Evolutionary conservation across 2,113 vertebrate species (phyloP).

Genomic region (Cavia aperea): DNA sequence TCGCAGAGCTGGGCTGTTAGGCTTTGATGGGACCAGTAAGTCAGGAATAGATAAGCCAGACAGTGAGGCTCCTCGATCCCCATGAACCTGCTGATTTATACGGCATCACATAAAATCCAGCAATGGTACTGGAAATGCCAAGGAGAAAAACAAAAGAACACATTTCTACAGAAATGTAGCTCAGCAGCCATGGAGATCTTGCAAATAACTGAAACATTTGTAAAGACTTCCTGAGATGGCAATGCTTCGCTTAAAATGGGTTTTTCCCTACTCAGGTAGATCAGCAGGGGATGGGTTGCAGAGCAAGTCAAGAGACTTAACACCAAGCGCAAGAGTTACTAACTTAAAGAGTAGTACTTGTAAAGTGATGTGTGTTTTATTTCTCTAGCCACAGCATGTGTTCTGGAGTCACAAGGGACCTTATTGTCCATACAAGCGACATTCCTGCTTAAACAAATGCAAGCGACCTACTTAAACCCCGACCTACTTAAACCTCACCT

Average conservation of each 20-base stretch:
- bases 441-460: background rate
- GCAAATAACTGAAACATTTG: constrained; percentile 6
- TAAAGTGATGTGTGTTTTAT: background rate
- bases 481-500: background rate
- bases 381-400: background rate
- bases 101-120: background rate
- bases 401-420: background rate
- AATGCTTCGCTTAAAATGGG: background rate
- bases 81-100: background rate
- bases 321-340: background rate
- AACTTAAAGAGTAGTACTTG: background rate
- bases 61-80: background rate
- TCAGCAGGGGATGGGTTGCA: background rate
- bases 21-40: background rate
- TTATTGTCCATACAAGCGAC: background rate
- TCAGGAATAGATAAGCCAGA: background rate
- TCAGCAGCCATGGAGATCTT: background rate
- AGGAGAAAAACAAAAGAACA: background rate
- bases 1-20: background rate
- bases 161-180: background rate
- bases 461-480: background rate
- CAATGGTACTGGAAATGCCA: background rate
- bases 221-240: background rate
- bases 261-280: background rate
- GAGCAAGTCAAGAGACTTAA: background rate